Conservation (phyloP, 2,113 vertebrate genomes). For the Halichoeres trimaculatus region DNA sequence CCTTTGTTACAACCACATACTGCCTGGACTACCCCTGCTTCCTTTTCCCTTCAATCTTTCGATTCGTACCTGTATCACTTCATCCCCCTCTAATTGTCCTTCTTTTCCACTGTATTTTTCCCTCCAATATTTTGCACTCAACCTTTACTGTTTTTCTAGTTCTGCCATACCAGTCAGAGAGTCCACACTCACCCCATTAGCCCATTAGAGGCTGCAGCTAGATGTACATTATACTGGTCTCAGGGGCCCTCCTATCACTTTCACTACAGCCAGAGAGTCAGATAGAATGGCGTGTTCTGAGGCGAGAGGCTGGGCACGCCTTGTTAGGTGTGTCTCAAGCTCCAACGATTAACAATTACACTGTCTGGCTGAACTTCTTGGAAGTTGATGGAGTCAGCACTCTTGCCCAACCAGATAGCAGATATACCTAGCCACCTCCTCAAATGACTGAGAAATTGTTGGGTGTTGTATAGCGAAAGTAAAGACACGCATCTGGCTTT, state of each 20-base stretch:
- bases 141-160: slow-evolving; percentile 15
- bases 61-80: slow-evolving; percentile 17
- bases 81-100: slow-evolving; percentile 20
- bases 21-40: slow-evolving; percentile 21
- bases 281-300: slow-evolving; percentile 51
- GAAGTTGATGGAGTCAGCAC: slow-evolving; percentile 65
- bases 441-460: slow-evolving; percentile 31
- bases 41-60: slow-evolving; percentile 5
- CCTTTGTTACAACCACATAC: slow-evolving; percentile 3
- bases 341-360: slow-evolving; percentile 74
- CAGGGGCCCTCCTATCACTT: slow-evolving; percentile 69
- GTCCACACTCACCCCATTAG: slow-evolving; percentile 64
- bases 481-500: background rate
- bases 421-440: slow-evolving; percentile 20
- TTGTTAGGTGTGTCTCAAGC: slow-evolving; percentile 76
- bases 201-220: slow-evolving; percentile 66
- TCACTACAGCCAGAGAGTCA: slow-evolving; percentile 57
- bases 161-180: slow-evolving; percentile 21
- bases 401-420: slow-evolving; percentile 50
- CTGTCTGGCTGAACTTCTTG: slow-evolving; percentile 65
- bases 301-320: slow-evolving; percentile 40
- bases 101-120: background rate
- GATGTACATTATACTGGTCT: slow-evolving; percentile 71
- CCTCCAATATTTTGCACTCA: background rate
- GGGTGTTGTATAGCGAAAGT: slow-evolving; percentile 8